A percentile compares a stretch with the other conserved stretches of the same genome.
These are phyloP conservation scores for Melopsittacus undulatus DNA, from an alignment of 2,797 vertebrate genomes.

Conservation along the genomic window DNA sequence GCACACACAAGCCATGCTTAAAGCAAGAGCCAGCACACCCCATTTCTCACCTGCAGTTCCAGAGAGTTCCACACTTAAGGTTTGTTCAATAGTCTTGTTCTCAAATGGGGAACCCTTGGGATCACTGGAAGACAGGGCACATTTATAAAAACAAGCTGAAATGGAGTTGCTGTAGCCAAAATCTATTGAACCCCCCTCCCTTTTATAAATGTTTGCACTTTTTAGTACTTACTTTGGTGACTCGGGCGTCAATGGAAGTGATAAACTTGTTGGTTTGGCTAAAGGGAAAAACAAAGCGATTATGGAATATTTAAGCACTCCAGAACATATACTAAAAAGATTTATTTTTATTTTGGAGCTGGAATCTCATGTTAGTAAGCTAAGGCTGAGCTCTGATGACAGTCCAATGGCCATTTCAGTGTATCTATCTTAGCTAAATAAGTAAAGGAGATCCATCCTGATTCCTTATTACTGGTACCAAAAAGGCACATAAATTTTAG, in stretches of 20 bases:
- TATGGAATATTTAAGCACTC: constrained; percentile 56
- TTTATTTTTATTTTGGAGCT: neutral
- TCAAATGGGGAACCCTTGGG: constrained; percentile 99
- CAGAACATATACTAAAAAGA: neutral
- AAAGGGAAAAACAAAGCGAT: constrained; percentile 79
- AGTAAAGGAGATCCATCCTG: neutral
- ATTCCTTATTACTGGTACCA: neutral
- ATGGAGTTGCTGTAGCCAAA: constrained; percentile 83
- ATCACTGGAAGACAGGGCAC: constrained; percentile 97
- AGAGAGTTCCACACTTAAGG: constrained; percentile 99
- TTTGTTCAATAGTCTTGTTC: constrained; percentile 99
- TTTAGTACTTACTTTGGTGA: constrained; percentile 99
- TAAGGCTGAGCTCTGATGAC: neutral
- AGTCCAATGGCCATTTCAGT: neutral
- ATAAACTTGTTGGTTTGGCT: constrained; percentile 99
- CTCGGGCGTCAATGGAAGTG: constrained; percentile 99
- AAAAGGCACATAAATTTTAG: constrained; percentile 18
- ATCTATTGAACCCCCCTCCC: constrained; percentile 81
- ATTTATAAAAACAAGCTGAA: constrained; percentile 89
- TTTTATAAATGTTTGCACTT: constrained; percentile 89
- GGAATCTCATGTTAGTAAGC: neutral
- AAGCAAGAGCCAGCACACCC: neutral
- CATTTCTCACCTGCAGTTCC: constrained; percentile 95
- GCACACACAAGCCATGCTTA: constrained; percentile 43
- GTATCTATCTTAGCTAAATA: neutral